Base-by-base conservation (phyloP, 2,888 invertebrate genomes). In the Melieria crassipennis region DNA sequence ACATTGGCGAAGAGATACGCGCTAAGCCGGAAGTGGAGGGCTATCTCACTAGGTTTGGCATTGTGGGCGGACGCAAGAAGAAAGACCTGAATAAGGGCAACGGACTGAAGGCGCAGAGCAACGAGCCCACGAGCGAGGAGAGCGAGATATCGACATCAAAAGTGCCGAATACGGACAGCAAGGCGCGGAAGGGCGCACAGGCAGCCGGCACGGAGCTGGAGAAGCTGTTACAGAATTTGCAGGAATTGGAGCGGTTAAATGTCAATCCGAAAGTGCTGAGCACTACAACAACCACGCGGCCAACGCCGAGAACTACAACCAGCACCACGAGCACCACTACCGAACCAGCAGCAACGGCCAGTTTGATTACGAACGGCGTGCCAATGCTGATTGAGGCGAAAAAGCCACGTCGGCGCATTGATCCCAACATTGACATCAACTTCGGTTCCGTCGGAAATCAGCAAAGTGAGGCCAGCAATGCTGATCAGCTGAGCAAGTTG, bases 221-320 rank as follows among this genome's bases (percentile, higher is more conserved):
- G 56, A 87, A 88, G 76, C 78, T 89, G 5, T 77, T 89, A 43
- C 85, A 86, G n/a, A 87, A 89, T 52, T 85, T 90, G 2, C 82
- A 81, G 43, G 84, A 85, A 61, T 62, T 85, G 30, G 85, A 85
- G 61, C 79, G 83, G 0, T 70, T 85, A 7, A 83, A 85, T 70
- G 79, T 78, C 42, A 76, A 70, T 61, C 52, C 78, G 3, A 75
- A 73, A 42, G 58, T 64, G 30, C 58, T 70, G 4, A 72, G 56
- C 1, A 56, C 70, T 3, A 69, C 65, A 4, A 71, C 75, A 45
- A 74, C 70, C 1, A 61, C 63, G 1, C 60, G 63, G 0, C 66
- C 75, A 0, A 75, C 70, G 4, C 69, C 72, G 0, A 69, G 71
- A 3, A 69, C 60, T 30, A 71, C 76, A 0, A 77, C 75, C 0